A percentile compares a stretch with the other conserved stretches of the same genome.
These are phyloP conservation scores for Pogonocichla stellata DNA, from an alignment of 2,113 vertebrate species.

Conservation along the genomic window DNA sequence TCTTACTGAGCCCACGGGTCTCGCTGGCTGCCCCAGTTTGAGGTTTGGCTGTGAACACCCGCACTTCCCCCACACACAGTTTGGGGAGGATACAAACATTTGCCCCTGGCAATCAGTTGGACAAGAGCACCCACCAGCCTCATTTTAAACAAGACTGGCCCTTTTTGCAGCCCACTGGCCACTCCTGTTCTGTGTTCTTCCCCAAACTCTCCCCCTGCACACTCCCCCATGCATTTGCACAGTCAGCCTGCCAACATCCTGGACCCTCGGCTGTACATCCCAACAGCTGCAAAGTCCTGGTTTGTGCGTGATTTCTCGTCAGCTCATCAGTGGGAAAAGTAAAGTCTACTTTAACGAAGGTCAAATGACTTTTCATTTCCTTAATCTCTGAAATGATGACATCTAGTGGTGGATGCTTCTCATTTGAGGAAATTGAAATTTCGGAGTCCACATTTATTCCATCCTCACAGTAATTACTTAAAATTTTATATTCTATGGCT, in stretches of 20 bases:
- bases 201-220: background rate
- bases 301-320: background rate
- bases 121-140: fast-evolving
- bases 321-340: background rate
- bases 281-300: fast-evolving
- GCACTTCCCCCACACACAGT: fast-evolving
- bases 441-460: background rate
- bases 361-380: background rate
- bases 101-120: background rate
- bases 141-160: fast-evolving
- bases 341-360: background rate
- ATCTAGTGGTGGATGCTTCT: slow-evolving; percentile 33
- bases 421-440: background rate
- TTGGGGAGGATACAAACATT: background rate
- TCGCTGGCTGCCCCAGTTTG: background rate
- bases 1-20: fast-evolving
- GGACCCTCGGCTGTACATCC: background rate
- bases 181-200: background rate
- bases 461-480: background rate
- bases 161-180: background rate
- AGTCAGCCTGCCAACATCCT: background rate
- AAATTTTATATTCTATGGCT: background rate
- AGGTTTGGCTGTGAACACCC: background rate
- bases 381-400: slow-evolving; percentile 8
- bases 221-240: background rate